Evolutionary conservation across 92 coral and sea anemone species (phyloP).

Genomic region (Porites rus): DNA sequence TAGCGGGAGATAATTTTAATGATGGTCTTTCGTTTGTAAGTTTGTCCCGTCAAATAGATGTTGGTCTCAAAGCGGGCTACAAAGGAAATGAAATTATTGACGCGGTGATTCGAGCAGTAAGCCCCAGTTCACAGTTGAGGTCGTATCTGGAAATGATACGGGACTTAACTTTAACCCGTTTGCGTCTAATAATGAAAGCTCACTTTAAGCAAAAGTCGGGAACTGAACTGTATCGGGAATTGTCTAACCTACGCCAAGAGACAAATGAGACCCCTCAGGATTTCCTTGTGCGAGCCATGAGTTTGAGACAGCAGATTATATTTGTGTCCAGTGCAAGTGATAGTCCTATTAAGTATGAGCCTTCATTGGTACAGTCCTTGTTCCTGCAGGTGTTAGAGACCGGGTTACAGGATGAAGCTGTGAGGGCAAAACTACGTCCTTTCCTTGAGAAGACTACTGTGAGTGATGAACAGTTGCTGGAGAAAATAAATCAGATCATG

Average conservation of each 20-base stretch:
- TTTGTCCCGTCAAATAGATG: constrained; percentile 42
- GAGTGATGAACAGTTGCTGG: constrained; percentile 38
- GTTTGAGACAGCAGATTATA: constrained; percentile 53
- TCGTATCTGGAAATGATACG: constrained; percentile 51
- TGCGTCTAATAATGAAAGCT: constrained; percentile 31
- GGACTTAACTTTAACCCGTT: constrained; percentile 44
- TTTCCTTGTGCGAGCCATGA: constrained; percentile 67
- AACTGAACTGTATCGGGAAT: constrained; percentile 30
- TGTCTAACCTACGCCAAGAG: constrained; percentile 32
- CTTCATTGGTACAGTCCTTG: constrained; percentile 56
- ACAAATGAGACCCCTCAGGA: constrained; percentile 63
- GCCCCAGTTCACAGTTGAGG: constrained; percentile 52
- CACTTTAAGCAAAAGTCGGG: constrained; percentile 71
- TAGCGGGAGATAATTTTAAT: constrained; percentile 31
- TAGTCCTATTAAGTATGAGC: constrained; percentile 53
- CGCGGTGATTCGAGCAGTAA: constrained; percentile 63
- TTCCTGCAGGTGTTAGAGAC: constrained; percentile 68
- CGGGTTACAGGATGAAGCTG: constrained; percentile 45
- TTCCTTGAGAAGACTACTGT: constrained; percentile 11
- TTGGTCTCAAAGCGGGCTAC: constrained; percentile 47
- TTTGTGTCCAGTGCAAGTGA: constrained; percentile 61
- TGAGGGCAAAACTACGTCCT: too few species aligned
- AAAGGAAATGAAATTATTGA: constrained; percentile 55
- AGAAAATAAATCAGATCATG: constrained; percentile 31
- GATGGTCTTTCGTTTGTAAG: constrained; percentile 50